A percentile compares a stretch with the other conserved stretches of the same genome.
phyloP scores from a whole-genome alignment of 2,888 invertebrate species.

The Macrosoma leucophasiata region DNA sequence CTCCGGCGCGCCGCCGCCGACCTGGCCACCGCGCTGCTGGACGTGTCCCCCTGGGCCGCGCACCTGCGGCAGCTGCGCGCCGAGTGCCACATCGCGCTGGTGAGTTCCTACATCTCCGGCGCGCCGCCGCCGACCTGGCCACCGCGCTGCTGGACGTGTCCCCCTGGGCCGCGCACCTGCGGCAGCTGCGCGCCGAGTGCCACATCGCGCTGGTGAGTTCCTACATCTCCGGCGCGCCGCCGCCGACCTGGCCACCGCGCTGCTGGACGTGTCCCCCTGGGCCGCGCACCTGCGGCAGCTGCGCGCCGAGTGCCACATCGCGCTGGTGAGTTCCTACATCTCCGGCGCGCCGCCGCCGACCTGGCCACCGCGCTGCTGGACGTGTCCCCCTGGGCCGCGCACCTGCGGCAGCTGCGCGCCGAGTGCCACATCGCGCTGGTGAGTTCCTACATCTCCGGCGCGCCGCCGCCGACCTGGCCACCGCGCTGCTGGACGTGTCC shows the following conservation, averaged over 20 bases:
- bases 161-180: constrained; percentile 86
- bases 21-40: constrained; percentile 80
- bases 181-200: constrained; percentile 76
- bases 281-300: constrained; percentile 79
- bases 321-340: constrained; percentile 60
- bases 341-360: too few species aligned
- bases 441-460: too few species aligned
- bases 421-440: constrained; percentile 76
- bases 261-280: constrained; percentile 92
- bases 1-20: too few species aligned
- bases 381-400: constrained; percentile 87
- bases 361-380: constrained; percentile 82
- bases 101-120: too few species aligned
- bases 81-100: constrained; percentile 75
- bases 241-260: constrained; percentile 72
- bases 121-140: constrained; percentile 54
- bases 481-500: constrained; percentile 86
- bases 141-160: constrained; percentile 86
- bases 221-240: too few species aligned
- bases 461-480: constrained; percentile 52
- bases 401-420: constrained; percentile 77
- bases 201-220: constrained; percentile 66
- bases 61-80: constrained; percentile 78
- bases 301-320: constrained; percentile 73
- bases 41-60: constrained; percentile 89